Conservation (phyloP, 2,888 invertebrate genomes). For the Matsumyia berberina region DNA sequence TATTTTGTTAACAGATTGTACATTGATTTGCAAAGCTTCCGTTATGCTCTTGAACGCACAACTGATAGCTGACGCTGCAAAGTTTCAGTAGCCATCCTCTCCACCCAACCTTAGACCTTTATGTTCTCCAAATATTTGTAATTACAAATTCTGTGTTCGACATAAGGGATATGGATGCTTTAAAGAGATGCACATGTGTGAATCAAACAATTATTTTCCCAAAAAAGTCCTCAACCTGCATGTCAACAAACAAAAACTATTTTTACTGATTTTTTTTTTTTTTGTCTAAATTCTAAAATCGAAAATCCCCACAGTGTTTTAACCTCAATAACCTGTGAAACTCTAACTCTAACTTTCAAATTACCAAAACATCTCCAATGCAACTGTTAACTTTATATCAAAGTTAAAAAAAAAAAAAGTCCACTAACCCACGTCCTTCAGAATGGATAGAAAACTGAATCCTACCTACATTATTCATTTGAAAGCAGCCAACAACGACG, state of each 20-base stretch:
- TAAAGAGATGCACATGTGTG: too few species aligned
- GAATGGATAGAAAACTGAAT: slow-evolving; percentile 48
- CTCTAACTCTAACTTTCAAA: slow-evolving; percentile 40
- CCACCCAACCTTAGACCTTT: too few species aligned
- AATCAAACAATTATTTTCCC: too few species aligned
- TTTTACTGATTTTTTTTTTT: too few species aligned
- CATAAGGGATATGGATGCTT: too few species aligned
- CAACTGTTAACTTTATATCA: slow-evolving; percentile 26
- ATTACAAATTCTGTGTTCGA: too few species aligned
- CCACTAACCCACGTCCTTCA: slow-evolving; percentile 50
- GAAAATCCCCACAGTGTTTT: slow-evolving; percentile 13
- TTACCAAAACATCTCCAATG: slow-evolving; percentile 49
- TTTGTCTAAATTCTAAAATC: not conserved
- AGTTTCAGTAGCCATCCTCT: too few species aligned
- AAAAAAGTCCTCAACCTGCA: not conserved
- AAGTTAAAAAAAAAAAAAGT: slow-evolving; percentile 18
- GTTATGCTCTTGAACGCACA: too few species aligned
- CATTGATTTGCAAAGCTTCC: too few species aligned
- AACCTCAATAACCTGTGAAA: slow-evolving; percentile 54
- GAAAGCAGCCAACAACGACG: slow-evolving; percentile 57
- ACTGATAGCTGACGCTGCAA: too few species aligned
- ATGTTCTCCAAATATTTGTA: too few species aligned
- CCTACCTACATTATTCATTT: slow-evolving; percentile 43
- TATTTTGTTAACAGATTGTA: too few species aligned
- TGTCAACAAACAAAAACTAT: not conserved